Base-by-base conservation (phyloP, 2,888 invertebrate species). In the Venustoraphidia nigricollis region DNA sequence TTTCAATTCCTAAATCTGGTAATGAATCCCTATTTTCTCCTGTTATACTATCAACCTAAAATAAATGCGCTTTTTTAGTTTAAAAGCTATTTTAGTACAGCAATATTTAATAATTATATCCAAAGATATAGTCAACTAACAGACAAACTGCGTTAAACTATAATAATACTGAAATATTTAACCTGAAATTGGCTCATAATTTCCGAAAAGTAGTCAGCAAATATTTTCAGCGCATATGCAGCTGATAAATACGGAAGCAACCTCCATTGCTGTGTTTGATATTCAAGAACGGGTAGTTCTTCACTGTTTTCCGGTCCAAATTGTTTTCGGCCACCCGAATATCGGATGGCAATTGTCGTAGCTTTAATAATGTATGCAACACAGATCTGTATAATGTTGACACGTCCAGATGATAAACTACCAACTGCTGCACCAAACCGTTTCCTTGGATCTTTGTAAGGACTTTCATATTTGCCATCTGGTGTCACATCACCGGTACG, bases 281-380 rank as follows among this genome's bases (percentile, higher is more conserved):
- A 96, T 62, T 95, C 93, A 55, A 96, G 66, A 1, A 96, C 84
- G 0, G 94, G 83, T 52, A 80, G 73, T 64, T 96, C 95, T 47
- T 76, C 75, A 8, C 67, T 62, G 10, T 74, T 71, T 4, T 79
- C 75, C 0, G 88, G 82, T 0, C 91, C 93, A 63, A 95, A 96
- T 70, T 96, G 96, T 56, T 76, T 78, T 52, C 95, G 73, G 1
- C 83, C 84, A 0, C 82, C 90, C 0, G 91, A 86, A 65, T 95
- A 95, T 13, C 95, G 72, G 14, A 87, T 70, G 0, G 91, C 92
- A 52, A 95, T 92, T 8, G 83, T 75, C 1, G 92, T 66, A 0
- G 88, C 88, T 58, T 87, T 79, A 53, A 75, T 72, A 2, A 89
- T 66, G 53, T 81, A 79, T 35, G 72, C 66, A 2, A 75, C 67